A percentile compares a stretch with the other conserved stretches of the same genome.
phyloP scores from a whole-genome alignment of 2,797 vertebrate genomes.

The Cossypha caffra region DNA sequence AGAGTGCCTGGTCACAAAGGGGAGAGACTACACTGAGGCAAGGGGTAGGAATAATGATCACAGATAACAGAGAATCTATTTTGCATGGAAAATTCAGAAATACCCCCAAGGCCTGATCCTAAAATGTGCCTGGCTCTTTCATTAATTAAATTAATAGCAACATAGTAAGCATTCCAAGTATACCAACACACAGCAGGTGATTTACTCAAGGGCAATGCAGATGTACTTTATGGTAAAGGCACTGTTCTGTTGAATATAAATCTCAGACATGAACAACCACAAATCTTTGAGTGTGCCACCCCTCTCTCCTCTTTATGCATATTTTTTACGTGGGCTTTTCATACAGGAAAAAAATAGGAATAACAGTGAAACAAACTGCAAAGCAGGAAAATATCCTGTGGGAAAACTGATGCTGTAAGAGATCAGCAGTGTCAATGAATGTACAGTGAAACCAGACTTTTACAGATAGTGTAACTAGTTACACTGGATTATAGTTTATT shows the following conservation, averaged over 20 bases:
- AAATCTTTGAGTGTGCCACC: not conserved
- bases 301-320: not conserved
- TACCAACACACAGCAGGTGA: not conserved
- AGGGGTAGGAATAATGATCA: not conserved
- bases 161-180: not conserved
- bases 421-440: not conserved
- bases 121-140: not conserved
- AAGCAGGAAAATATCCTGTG: not conserved
- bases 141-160: conserved; percentile 16
- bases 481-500: not conserved
- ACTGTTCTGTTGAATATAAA: not conserved
- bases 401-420: not conserved
- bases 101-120: not conserved
- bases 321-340: not conserved
- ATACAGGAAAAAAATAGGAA: not conserved
- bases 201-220: not conserved
- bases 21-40: not conserved
- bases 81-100: not conserved
- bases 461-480: not conserved
- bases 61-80: not conserved
- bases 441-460: not conserved
- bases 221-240: not conserved
- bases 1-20: not conserved
- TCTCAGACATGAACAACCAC: not conserved
- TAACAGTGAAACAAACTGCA: not conserved